Percentiles rank a stretch among this genome's conserved stretches.
These are phyloP conservation scores for Onychostruthus taczanowskii DNA, from an alignment of 2,113 vertebrate species.

Conservation along the genomic window DNA sequence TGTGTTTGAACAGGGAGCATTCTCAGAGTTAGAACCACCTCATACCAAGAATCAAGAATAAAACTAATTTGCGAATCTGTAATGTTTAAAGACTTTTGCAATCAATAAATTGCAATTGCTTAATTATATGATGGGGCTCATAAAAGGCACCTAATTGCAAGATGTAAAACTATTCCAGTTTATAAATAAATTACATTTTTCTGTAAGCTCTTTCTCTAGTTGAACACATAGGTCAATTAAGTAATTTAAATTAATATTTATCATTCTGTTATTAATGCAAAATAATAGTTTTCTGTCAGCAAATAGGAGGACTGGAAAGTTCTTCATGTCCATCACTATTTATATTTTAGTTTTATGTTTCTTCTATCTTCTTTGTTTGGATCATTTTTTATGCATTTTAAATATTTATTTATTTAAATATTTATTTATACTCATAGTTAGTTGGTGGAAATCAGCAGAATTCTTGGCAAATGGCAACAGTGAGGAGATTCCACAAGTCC, in stretches of 20 bases:
- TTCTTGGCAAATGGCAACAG: neutral
- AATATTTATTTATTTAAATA: neutral
- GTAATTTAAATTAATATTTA: neutral
- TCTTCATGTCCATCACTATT: neutral
- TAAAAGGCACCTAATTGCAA: neutral
- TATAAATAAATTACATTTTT: neutral
- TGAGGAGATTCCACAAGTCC: neutral
- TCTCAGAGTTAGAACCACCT: neutral
- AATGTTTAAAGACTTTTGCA: neutral
- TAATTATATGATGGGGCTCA: neutral
- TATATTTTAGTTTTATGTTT: neutral
- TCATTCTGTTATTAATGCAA: neutral
- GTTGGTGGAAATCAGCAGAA: neutral
- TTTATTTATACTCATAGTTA: neutral
- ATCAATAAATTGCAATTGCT: neutral
- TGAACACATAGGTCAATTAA: neutral
- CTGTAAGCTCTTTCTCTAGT: neutral
- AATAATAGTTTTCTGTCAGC: neutral
- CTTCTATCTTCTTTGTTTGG: neutral
- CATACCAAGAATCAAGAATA: neutral
- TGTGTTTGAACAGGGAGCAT: neutral
- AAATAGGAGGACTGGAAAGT: neutral
- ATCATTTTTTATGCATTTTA: neutral
- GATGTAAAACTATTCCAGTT: neutral
- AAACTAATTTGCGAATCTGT: neutral